Evolutionary conservation across 2,797 vertebrate genomes (phyloP), one percentile per base, ranked within the genome.

Genomic region (Xenentodon cancila): DNA sequence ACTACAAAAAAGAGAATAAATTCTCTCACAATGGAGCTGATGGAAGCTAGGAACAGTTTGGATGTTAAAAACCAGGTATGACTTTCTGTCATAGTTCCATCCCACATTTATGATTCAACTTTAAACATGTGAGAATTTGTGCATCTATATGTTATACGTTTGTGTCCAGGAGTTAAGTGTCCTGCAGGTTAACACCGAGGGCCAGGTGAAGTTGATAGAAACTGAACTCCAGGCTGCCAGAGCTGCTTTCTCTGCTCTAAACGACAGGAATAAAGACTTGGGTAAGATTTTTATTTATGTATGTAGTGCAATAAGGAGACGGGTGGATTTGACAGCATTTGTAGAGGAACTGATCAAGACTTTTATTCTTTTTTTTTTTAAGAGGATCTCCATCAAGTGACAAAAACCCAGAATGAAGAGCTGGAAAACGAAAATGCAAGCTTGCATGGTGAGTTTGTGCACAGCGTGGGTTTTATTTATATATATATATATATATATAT

Each of bases 1-100:
- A 84, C 86, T 0, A 84, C 93, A 59, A 97, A 96, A n/a, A 97
- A 96, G 88, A 96, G 88, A 90, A 94, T 98, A 51, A 94, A 93
- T 85, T 90, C 91, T 48, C 87, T 98, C 4, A 95, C 93, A 40
- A 86, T 95, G 80, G 97, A 99, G 27, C 53, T 98, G 66, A 95
- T 96, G 92, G 97, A 97, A 75, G 93, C 95, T 46, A 94, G 93
- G 81, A 96, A 94, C 76, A 92, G 88, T 78, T 87, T 95, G 71
- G 95, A 97, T 89, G 63, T 81, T 1, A 98, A 96, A 84, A 94
- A 94, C 60, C 95, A 92, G 93, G 97, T 96, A 73, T 27, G 18
- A 16, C 20, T 46, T 34, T 48, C 2, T 15, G 2, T 13, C 5
- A 51, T 3, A 6, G 15, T 64, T 77, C 63, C 21, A 67, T 55